Conservation (phyloP, 2,888 invertebrate genomes). For the Chaitophorus viminalis region DNA sequence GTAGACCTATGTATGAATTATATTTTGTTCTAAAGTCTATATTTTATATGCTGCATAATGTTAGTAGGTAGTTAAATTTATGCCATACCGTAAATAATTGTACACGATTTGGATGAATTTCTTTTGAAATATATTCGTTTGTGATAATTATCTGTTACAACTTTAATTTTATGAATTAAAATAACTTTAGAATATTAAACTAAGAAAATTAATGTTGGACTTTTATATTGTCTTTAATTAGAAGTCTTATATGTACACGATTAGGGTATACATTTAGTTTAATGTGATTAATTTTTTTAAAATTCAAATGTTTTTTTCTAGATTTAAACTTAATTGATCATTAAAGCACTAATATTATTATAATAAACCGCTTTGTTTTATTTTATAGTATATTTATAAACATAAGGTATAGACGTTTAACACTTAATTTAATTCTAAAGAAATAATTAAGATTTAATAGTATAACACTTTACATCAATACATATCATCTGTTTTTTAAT, state of each 20-base stretch:
- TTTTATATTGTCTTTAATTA: slow-evolving; percentile 31
- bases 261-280: neutral
- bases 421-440: slow-evolving; percentile 3
- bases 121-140: no score
- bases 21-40: no score
- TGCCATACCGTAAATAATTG: no score
- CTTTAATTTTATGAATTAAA: neutral
- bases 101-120: no score
- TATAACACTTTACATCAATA: neutral
- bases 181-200: slow-evolving; percentile 13
- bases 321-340: neutral
- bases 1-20: no score
- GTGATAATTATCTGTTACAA: neutral
- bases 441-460: neutral
- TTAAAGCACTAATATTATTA: neutral
- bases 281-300: slow-evolving; percentile 5
- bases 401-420: neutral
- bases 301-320: neutral
- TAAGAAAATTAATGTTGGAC: slow-evolving; percentile 7
- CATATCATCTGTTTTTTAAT: neutral
- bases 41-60: no score
- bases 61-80: no score
- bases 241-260: neutral
- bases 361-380: no score
- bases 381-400: no score